Evolutionary conservation across 2,797 vertebrate genomes (phyloP), one percentile per base, ranked within the genome.

Genomic region (Platyrinchus mystaceus): DNA sequence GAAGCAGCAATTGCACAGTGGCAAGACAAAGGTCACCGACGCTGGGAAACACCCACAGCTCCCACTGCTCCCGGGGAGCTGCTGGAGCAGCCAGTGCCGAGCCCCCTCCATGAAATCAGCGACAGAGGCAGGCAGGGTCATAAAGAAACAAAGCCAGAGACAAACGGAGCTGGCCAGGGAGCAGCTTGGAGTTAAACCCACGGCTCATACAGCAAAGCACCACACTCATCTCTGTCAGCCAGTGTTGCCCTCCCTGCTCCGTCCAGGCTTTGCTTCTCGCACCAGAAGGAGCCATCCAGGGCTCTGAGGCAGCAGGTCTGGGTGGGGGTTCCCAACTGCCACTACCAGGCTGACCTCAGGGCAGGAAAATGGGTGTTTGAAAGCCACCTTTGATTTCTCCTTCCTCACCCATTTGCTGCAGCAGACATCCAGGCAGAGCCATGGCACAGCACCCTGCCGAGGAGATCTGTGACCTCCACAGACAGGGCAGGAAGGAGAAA

Each of bases 391-490:
- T 59, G 39, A 56, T 37, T 77, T 30, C 62, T 60, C 73, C 64
- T 63, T 77, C 37, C 16, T 64, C 44, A 36, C 11, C 8, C 0
- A 0, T 36, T 24, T 21, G 26, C 53, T 68, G 60, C 5, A 3
- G 92, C 59, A 75, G 34, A 34, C 15, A 62, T 14, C 27, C 21
- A 52, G 68, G 64, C 44, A 71, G 47, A 56, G 50, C 41, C 14
- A 4, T 5, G 2, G n/a, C 2, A 3, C 41, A 27, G 30, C 22
- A 62, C 34, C 55, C 47, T 70, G 52, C n/a, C 0, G 0, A 73
- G 64, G 37, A 8, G 7, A 39, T 3, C 56, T 55, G 10, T 0
- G 5, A 62, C 62, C 53, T 55, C 32, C 62, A 53, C 3, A 2
- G 24, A 27, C 16, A 64, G 63, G 39, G 36, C 52, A 77, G 43